A percentile compares a stretch with the other conserved stretches of the same genome.
Evolutionary conservation across 1,140 invertebrate genomes (phyloP).

Genomic region (Ceratoteleas bidentatus): DNA sequence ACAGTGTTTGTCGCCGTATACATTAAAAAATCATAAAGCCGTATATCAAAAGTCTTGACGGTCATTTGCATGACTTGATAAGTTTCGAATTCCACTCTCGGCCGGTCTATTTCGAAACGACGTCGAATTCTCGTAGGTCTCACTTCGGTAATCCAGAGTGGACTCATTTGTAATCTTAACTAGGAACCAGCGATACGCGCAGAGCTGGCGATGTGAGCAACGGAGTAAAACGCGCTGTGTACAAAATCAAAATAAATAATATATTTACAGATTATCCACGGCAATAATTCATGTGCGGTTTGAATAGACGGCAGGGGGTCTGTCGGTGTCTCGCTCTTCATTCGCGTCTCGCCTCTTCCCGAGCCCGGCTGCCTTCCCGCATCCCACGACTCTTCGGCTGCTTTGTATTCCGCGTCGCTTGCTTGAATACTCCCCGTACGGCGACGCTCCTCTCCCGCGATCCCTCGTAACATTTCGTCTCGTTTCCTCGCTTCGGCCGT

Average conservation of each 20-base stretch:
- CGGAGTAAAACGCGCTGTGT: conserved; percentile 73
- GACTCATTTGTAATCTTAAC: conserved; percentile 75
- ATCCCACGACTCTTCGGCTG: conserved; percentile 72
- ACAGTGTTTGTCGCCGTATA: conserved; percentile 15
- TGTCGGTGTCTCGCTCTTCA: conserved; percentile 61
- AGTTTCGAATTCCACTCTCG: conserved; percentile 47
- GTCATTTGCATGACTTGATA: conserved; percentile 52
- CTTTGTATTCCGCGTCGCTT: conserved; percentile 78
- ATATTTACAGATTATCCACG: conserved; percentile 80
- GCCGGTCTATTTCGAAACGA: conserved; percentile 32
- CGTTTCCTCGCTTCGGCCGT: conserved; percentile 40
- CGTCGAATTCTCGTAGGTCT: conserved; percentile 49
- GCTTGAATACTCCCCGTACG: conserved; percentile 66
- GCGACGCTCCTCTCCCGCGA: conserved; percentile 54
- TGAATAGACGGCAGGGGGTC: conserved; percentile 79
- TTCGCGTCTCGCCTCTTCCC: conserved; percentile 41
- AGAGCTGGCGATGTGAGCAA: conserved; percentile 35
- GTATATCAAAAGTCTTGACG: conserved; percentile 33
- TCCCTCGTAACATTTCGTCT: conserved; percentile 52
- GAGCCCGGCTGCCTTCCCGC: conserved; percentile 57
- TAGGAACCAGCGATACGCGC: conserved; percentile 65
- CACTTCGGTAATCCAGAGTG: conserved; percentile 60
- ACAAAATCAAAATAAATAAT: conserved; percentile 80
- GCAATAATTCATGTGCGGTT: conserved; percentile 78
- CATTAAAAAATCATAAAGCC: conserved; percentile 30